A percentile compares a stretch with the other conserved stretches of the same genome.
phyloP scores from a whole-genome alignment of 2,797 vertebrate species.

The Furcifer pardalis region DNA sequence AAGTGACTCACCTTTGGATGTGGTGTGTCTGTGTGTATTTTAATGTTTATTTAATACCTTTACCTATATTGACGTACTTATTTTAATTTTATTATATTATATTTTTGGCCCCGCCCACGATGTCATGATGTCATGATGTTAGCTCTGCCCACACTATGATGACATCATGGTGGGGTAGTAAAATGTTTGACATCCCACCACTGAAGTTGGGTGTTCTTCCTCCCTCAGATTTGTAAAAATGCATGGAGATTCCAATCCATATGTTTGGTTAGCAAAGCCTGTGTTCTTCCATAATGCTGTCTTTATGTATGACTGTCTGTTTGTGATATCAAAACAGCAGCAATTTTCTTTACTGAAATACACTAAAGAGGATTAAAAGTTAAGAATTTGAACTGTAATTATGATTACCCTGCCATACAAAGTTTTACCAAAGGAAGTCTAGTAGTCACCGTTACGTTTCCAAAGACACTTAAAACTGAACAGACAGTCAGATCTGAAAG shows the following conservation, averaged over 20 bases:
- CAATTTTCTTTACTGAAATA: not conserved
- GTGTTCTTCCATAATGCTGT: too few relatives aligned
- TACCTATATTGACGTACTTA: too few relatives aligned
- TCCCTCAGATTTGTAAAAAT: not conserved
- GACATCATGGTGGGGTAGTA: too few relatives aligned
- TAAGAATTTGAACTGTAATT: not conserved
- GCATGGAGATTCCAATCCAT: too few relatives aligned
- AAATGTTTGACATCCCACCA: too few relatives aligned
- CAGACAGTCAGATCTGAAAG: constrained; percentile 37
- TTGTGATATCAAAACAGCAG: not conserved
- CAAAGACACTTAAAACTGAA: constrained; percentile 47
- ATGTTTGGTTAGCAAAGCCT: not conserved
- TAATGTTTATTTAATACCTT: too few relatives aligned
- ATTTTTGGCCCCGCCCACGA: too few relatives aligned
- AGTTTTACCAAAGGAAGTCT: constrained; percentile 26
- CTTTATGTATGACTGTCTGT: not conserved
- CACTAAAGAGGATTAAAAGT: not conserved
- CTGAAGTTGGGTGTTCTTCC: not conserved
- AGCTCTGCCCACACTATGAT: too few relatives aligned
- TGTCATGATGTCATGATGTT: too few relatives aligned
- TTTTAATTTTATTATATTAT: too few relatives aligned
- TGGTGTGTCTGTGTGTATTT: too few relatives aligned
- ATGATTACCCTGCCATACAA: not conserved
- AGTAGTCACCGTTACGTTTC: not conserved
- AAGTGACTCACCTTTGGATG: too few relatives aligned